phyloP scores from a whole-genome alignment of 1,140 invertebrate genomes.

The Drosophila ercepeae region DNA sequence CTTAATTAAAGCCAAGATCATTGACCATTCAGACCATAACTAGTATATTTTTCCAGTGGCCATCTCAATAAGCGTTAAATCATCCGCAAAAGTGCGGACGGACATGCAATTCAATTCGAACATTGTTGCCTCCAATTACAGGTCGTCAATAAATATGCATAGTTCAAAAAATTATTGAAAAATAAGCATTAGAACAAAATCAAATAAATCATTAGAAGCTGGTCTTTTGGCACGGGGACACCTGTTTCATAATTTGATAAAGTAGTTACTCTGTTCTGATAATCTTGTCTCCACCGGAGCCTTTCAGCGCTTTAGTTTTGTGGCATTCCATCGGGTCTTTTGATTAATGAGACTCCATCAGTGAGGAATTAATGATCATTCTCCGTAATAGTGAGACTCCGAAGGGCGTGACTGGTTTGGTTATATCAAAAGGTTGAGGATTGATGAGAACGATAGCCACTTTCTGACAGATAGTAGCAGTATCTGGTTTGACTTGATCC shows the following conservation, averaged over 20 bases:
- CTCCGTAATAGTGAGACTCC: neutral
- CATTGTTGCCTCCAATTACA: slow-evolving; percentile 22
- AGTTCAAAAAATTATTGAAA: slow-evolving; percentile 15
- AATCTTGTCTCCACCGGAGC: slow-evolving; percentile 24
- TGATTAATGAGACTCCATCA: slow-evolving; percentile 19
- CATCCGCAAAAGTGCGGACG: slow-evolving; percentile 9
- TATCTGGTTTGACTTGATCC: neutral
- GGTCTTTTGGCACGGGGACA: slow-evolving; percentile 17
- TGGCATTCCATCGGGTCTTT: slow-evolving; percentile 7
- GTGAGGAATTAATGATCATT: slow-evolving; percentile 33
- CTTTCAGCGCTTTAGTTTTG: slow-evolving; percentile 30
- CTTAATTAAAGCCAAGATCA: slow-evolving; percentile 26
- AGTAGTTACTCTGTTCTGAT: slow-evolving; percentile 10
- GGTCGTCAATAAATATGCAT: slow-evolving; percentile 39
- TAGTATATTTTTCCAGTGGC: slow-evolving; percentile 12
- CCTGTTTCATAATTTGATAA: slow-evolving; percentile 38
- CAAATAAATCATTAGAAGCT: slow-evolving; percentile 30
- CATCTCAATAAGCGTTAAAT: slow-evolving; percentile 4
- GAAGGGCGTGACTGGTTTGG: slow-evolving; percentile 19
- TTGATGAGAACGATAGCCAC: neutral
- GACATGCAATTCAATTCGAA: slow-evolving; percentile 10
- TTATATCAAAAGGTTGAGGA: neutral
- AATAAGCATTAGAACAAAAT: slow-evolving; percentile 7
- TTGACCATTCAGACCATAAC: slow-evolving; percentile 20
- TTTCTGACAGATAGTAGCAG: neutral